A percentile compares a stretch with the other conserved stretches of the same genome.
phyloP scores from a whole-genome alignment of 2,888 invertebrate genomes.

The Rugalucina vietnamica region DNA sequence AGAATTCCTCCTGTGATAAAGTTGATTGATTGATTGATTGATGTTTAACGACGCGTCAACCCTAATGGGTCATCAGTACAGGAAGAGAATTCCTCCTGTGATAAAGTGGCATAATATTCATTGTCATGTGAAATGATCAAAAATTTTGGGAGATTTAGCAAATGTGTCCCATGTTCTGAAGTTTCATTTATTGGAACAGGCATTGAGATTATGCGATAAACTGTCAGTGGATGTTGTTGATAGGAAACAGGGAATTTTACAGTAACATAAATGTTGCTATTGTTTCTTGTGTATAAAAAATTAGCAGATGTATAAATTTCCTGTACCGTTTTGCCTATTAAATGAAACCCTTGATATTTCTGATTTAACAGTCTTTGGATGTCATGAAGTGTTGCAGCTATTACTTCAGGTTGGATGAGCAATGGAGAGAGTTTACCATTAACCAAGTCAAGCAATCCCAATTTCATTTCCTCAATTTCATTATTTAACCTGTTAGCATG shows the following conservation, averaged over 20 bases:
- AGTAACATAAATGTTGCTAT: conserved; percentile 19
- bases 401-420: neutral
- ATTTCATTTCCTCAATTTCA: conserved; percentile 18
- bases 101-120: conserved; percentile 33
- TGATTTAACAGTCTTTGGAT: conserved; percentile 12
- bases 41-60: no score
- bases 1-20: conserved; percentile 15
- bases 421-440: conserved; percentile 28
- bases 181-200: conserved; percentile 51
- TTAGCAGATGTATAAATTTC: conserved; percentile 16
- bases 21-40: conserved; percentile 30
- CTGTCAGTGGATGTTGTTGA: conserved; percentile 18
- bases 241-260: conserved; percentile 37
- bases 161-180: conserved; percentile 45
- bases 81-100: conserved; percentile 3
- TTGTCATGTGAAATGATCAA: conserved; percentile 38
- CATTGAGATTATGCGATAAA: conserved; percentile 41
- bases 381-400: conserved; percentile 7
- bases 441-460: conserved; percentile 6
- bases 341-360: conserved; percentile 22
- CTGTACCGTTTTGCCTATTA: neutral
- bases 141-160: conserved; percentile 32
- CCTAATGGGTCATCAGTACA: no score
- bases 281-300: conserved; percentile 21
- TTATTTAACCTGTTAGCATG: conserved; percentile 12